phyloP scores from a whole-genome alignment of 2,888 invertebrate species.

The Alviniconcha strummeri region DNA sequence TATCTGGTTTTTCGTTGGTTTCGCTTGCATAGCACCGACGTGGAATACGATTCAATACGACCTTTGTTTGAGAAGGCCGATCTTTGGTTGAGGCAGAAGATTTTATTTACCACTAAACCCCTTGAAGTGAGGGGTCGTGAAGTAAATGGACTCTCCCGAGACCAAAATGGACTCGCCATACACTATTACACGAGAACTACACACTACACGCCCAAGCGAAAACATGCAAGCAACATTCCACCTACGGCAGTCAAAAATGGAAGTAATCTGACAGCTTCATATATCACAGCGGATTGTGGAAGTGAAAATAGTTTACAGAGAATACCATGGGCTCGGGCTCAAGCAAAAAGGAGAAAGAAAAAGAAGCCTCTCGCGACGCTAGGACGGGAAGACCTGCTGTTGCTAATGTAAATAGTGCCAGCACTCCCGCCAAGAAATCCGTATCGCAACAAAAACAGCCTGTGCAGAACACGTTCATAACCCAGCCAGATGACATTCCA shows the following conservation, averaged over 20 bases:
- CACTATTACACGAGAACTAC: background rate
- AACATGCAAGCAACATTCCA: slow-evolving; percentile 12
- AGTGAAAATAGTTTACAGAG: background rate
- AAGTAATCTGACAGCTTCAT: too few species aligned
- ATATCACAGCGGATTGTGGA: too few species aligned
- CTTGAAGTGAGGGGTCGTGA: too few species aligned
- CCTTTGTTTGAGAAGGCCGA: too few species aligned
- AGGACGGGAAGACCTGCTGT: slow-evolving; percentile 26
- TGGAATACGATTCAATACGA: too few species aligned
- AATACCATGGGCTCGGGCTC: slow-evolving; percentile 42
- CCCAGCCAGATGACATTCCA: background rate
- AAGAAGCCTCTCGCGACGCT: background rate
- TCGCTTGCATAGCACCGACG: too few species aligned
- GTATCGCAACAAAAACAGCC: background rate
- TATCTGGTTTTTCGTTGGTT: too few species aligned
- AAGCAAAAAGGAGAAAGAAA: slow-evolving; percentile 35
- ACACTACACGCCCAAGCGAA: background rate
- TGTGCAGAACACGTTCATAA: slow-evolving; percentile 17
- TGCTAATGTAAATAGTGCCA: slow-evolving; percentile 46
- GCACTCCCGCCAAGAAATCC: background rate
- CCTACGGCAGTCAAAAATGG: background rate
- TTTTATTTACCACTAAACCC: too few species aligned
- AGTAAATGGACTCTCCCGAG: too few species aligned
- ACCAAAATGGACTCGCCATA: too few species aligned
- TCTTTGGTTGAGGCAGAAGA: too few species aligned